Evolutionary conservation across 2,797 vertebrate genomes (phyloP).

Genomic region (Falco concolor): DNA sequence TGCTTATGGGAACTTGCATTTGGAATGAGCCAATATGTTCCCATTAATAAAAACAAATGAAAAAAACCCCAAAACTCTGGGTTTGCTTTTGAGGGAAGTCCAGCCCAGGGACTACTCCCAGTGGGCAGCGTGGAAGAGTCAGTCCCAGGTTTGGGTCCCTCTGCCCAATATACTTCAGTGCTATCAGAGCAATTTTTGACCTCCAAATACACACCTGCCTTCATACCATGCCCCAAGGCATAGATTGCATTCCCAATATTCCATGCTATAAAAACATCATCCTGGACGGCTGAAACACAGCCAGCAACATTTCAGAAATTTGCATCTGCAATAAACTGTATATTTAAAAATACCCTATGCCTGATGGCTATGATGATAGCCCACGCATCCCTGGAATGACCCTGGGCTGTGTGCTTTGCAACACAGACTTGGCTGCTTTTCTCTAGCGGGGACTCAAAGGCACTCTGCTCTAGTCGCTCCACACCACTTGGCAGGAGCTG

Average conservation of each 20-base stretch:
- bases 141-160: neutral
- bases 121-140: neutral
- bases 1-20: neutral
- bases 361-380: neutral
- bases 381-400: rapidly evolving
- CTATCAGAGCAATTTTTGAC: neutral
- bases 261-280: neutral
- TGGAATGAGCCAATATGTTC: neutral
- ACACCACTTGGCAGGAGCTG: neutral
- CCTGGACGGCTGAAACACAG: neutral
- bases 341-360: neutral
- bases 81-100: neutral
- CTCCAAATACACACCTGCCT: neutral
- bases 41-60: neutral
- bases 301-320: neutral
- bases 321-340: neutral
- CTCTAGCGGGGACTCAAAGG: neutral
- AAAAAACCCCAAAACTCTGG: neutral
- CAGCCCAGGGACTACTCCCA: neutral
- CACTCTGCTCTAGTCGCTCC: neutral
- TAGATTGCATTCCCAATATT: neutral
- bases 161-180: neutral
- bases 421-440: rapidly evolving
- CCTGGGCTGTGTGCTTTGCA: neutral
- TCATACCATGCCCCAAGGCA: neutral